Evolutionary conservation across 2,797 vertebrate species (phyloP).

Genomic region (Phrynocephalus vlangalii): DNA sequence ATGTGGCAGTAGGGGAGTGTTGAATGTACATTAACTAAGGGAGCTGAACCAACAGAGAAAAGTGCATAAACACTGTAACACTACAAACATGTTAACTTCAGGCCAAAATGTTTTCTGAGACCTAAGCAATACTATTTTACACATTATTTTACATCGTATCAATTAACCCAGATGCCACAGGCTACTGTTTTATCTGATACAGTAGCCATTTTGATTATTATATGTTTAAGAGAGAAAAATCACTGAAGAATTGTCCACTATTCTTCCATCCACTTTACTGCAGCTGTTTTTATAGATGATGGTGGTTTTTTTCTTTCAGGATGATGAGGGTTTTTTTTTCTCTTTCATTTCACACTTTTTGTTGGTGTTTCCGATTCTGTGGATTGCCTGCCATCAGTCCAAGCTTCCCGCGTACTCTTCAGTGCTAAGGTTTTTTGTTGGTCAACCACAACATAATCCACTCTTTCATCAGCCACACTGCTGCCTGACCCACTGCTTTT

Average conservation of each 20-base stretch:
- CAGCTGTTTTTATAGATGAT: slow-evolving; percentile 47
- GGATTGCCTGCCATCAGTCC: slow-evolving; percentile 95
- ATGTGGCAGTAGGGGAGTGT: slow-evolving; percentile 70
- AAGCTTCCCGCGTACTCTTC: slow-evolving; percentile 95
- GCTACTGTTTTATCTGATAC: slow-evolving; percentile 65
- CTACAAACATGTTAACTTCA: slow-evolving; percentile 79
- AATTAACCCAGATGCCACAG: slow-evolving; percentile 70
- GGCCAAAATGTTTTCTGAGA: slow-evolving; percentile 72
- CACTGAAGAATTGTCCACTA: slow-evolving; percentile 29
- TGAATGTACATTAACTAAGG: slow-evolving; percentile 69
- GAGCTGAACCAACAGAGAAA: slow-evolving; percentile 78
- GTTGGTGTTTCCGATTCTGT: slow-evolving; percentile 91
- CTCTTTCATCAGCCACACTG: slow-evolving; percentile 92
- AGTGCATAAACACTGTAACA: slow-evolving; percentile 84
- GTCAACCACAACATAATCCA: slow-evolving; percentile 98
- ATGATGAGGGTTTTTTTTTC: slow-evolving; percentile 3
- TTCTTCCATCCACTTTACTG: neutral
- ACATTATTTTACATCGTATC: slow-evolving; percentile 76
- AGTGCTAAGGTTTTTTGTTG: slow-evolving; percentile 96
- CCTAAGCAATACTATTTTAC: slow-evolving; percentile 71
- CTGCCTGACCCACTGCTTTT: slow-evolving; percentile 93
- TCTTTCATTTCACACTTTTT: slow-evolving; percentile 90
- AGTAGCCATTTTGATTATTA: slow-evolving; percentile 54
- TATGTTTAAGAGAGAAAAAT: slow-evolving; percentile 17
- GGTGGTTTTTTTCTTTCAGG: neutral